Evolutionary conservation across 1,140 invertebrate species (phyloP).

Genomic region (Cydia splendana): DNA sequence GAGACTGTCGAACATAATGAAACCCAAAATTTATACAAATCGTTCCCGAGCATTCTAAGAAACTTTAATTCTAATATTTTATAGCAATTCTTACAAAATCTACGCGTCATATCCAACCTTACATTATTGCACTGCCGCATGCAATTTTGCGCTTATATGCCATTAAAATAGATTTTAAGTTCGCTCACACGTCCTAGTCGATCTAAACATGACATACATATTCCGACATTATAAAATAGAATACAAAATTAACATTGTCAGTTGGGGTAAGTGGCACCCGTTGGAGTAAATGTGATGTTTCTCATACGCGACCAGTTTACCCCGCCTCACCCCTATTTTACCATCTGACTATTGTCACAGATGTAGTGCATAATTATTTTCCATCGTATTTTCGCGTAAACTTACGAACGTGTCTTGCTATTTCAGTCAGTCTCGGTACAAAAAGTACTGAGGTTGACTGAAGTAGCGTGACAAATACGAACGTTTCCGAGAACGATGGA

Average conservation of each 20-base stretch:
- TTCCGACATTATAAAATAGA: neutral
- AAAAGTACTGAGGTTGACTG: no score
- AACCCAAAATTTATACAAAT: conserved; percentile 8
- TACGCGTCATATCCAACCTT: conserved; percentile 38
- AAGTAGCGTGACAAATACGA: no score
- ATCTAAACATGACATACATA: neutral
- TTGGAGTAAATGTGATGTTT: neutral
- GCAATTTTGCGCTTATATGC: neutral
- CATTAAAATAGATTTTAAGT: neutral
- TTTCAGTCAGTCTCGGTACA: no score
- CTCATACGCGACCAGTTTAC: neutral
- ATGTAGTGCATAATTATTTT: no score
- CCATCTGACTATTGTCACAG: neutral
- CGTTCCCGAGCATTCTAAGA: neutral
- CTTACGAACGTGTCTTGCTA: no score
- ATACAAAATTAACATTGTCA: neutral
- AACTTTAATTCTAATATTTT: conserved; percentile 33
- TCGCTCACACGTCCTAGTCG: conserved; percentile 1
- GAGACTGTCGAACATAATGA: neutral
- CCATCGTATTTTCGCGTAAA: no score
- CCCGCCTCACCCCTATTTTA: neutral
- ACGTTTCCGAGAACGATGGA: no score
- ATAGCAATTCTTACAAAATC: conserved; percentile 50
- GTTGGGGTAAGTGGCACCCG: no score
- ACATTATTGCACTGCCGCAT: neutral